These are phyloP conservation scores for Drosophila pallidifrons DNA, from an alignment of 1,140 invertebrate genomes.

Conservation along the genomic window DNA sequence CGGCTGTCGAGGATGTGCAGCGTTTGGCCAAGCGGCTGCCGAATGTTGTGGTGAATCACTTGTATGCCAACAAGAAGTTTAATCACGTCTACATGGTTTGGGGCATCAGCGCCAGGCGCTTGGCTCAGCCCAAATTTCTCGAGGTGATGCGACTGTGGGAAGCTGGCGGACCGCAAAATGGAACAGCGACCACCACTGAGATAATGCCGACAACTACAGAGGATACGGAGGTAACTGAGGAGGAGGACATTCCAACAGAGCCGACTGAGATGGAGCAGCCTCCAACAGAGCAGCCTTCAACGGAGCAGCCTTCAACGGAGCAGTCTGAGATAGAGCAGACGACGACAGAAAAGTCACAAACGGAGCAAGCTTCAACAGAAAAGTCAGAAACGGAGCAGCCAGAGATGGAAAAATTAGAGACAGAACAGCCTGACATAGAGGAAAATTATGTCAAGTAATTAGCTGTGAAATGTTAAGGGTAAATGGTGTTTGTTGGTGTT, in stretches of 20 bases:
- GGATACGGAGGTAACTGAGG: not conserved
- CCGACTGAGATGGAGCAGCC: no score
- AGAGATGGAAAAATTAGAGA: not conserved
- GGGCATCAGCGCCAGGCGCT: slow-evolving; percentile 86
- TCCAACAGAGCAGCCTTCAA: no score
- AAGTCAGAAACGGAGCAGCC: not conserved
- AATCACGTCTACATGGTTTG: slow-evolving; percentile 88
- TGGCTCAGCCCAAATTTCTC: slow-evolving; percentile 86
- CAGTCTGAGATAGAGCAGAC: no score
- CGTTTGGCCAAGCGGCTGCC: slow-evolving; percentile 86
- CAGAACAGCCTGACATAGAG: not conserved
- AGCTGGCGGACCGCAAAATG: not conserved
- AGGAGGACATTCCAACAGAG: no score
- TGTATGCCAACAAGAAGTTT: slow-evolving; percentile 85
- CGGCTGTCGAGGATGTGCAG: slow-evolving; percentile 86
- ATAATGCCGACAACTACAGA: not conserved
- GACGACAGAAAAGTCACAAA: no score
- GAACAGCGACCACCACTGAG: not conserved
- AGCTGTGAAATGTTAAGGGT: not conserved
- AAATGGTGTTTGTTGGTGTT: slow-evolving; percentile 11
- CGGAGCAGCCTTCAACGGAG: no score
- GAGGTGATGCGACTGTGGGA: slow-evolving; percentile 74
- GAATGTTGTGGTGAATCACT: slow-evolving; percentile 83
- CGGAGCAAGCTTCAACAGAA: no score
- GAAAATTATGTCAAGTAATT: not conserved